A percentile compares a stretch with the other conserved stretches of the same genome.
These are phyloP conservation scores for Drosophila bifasciata DNA, from an alignment of 1,140 invertebrate species.

Conservation along the genomic window DNA sequence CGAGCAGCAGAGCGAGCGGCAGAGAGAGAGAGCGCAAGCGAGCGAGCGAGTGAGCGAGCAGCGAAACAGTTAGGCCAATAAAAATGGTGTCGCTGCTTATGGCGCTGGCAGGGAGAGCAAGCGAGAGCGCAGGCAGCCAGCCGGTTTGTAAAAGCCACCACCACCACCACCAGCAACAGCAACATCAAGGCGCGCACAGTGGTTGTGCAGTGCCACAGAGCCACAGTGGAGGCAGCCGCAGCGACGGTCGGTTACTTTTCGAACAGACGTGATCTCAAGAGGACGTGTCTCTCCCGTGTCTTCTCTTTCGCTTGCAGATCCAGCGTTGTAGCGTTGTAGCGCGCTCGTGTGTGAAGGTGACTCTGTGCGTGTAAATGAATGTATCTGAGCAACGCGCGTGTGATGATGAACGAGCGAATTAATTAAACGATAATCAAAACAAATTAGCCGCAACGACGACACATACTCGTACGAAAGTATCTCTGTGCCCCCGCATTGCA, in stretches of 20 bases:
- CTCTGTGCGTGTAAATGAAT: slow-evolving; percentile 32
- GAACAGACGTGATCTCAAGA: slow-evolving; percentile 83
- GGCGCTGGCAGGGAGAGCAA: slow-evolving; percentile 15
- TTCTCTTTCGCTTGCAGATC: slow-evolving; percentile 9
- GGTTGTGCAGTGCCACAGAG: slow-evolving; percentile 14
- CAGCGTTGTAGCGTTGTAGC: slow-evolving; percentile 14
- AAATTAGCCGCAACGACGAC: slow-evolving; percentile 60
- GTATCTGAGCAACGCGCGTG: slow-evolving; percentile 22
- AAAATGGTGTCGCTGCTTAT: slow-evolving; percentile 70
- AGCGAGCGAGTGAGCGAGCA: slow-evolving; percentile 35
- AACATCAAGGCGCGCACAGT: too few relatives aligned
- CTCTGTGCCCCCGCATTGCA: not conserved
- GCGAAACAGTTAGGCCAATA: slow-evolving; percentile 59
- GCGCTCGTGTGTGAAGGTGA: slow-evolving; percentile 22
- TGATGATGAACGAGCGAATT: slow-evolving; percentile 75
- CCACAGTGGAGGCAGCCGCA: slow-evolving; percentile 68
- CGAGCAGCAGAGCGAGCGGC: not conserved
- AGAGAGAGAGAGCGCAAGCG: slow-evolving; percentile 32
- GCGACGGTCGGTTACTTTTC: slow-evolving; percentile 1
- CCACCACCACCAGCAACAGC: too few relatives aligned
- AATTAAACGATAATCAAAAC: slow-evolving; percentile 79
- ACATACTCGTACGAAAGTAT: slow-evolving; percentile 13
- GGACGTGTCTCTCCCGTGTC: slow-evolving; percentile 74
- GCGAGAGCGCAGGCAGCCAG: slow-evolving; percentile 23
- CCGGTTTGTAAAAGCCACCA: slow-evolving; percentile 68